Conservation (phyloP, 2,797 vertebrate genomes). For the Zalophus californianus region DNA sequence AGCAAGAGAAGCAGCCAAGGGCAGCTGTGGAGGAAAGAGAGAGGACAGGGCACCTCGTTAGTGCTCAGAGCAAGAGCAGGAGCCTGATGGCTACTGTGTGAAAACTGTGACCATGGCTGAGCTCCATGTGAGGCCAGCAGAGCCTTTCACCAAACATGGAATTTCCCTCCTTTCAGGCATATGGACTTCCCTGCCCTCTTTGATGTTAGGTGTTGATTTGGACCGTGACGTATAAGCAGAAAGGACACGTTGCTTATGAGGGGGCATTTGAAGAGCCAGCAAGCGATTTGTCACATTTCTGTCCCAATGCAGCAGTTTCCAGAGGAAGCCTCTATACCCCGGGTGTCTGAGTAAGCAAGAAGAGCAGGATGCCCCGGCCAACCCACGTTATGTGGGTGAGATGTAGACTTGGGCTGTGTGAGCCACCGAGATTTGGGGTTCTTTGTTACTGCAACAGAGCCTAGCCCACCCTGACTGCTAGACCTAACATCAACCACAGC, state of each 20-base stretch:
- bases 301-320: not conserved
- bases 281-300: not conserved
- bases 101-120: not conserved
- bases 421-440: not conserved
- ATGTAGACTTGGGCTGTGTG: too few species aligned
- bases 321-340: not conserved
- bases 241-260: not conserved
- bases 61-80: too few species aligned
- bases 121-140: accelerated
- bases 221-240: not conserved
- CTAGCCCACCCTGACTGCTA: not conserved
- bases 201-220: not conserved
- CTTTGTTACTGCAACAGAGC: not conserved
- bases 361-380: too few species aligned
- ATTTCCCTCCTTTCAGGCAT: not conserved
- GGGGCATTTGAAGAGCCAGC: not conserved
- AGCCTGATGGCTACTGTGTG: too few species aligned
- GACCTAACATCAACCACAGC: accelerated
- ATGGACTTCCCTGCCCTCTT: not conserved
- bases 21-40: too few species aligned
- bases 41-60: not conserved
- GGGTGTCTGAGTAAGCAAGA: not conserved
- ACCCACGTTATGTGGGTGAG: not conserved
- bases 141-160: accelerated
- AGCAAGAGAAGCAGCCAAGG: too few species aligned